These are phyloP conservation scores for Eurosta solidaginis DNA, from an alignment of 1,140 invertebrate genomes.

Conservation along the genomic window DNA sequence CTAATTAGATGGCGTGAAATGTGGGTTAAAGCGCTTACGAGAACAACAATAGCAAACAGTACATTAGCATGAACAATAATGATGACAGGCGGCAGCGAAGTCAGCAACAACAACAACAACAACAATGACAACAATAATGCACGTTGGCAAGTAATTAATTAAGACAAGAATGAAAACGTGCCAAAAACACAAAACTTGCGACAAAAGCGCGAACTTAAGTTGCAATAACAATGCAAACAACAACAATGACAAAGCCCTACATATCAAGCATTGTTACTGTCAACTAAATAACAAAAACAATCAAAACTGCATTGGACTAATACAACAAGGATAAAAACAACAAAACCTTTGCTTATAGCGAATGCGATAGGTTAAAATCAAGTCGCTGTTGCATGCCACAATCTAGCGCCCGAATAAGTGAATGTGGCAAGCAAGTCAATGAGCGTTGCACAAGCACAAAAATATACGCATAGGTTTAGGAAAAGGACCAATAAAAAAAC, in stretches of 20 bases:
- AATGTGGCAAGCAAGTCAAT: conserved; percentile 4
- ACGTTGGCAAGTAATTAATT: conserved; percentile 58
- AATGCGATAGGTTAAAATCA: conserved; percentile 27
- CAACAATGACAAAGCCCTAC: not conserved
- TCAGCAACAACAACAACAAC: conserved; percentile 8
- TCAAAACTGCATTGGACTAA: not conserved
- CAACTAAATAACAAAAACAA: not conserved
- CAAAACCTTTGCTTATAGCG: not conserved
- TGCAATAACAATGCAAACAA: not conserved
- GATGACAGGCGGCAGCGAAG: not conserved
- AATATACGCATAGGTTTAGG: not conserved
- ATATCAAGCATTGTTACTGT: not conserved
- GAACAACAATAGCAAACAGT: not conserved
- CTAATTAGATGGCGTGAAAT: conserved; percentile 56
- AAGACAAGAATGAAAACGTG: conserved; percentile 42
- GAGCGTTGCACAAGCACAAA: not conserved
- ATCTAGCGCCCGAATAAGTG: not conserved
- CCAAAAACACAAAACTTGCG: conserved; percentile 29
- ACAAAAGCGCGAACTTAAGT: conserved; percentile 25
- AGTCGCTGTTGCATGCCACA: conserved; percentile 19
- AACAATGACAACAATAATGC: conserved; percentile 39
- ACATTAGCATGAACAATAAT: not conserved
- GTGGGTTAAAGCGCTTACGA: conserved; percentile 45
- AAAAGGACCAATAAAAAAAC: no score
- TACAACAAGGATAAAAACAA: not conserved